Conservation (phyloP, 1,140 invertebrate genomes). For the Bombus balteatus region DNA sequence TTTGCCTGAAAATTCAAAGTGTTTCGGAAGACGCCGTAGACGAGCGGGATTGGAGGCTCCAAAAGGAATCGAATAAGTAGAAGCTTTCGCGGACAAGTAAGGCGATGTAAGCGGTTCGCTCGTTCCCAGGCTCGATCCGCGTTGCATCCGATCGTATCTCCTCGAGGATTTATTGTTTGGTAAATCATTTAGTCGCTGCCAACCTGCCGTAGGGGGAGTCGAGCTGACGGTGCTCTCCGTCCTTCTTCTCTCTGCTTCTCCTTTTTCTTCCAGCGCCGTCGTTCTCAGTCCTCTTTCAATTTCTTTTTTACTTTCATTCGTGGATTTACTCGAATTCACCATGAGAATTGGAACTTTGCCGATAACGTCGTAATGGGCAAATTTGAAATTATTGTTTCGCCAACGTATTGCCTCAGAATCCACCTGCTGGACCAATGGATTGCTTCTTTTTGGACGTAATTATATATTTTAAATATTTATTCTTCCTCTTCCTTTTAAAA, state of each 20-base stretch:
- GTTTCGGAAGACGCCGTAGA: conserved; percentile 21
- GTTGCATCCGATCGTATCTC: conserved; percentile 81
- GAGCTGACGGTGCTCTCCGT: conserved; percentile 64
- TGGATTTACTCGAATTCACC: conserved; percentile 35
- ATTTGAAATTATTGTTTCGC: conserved; percentile 21
- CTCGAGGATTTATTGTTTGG: conserved; percentile 82
- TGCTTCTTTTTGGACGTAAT: background rate
- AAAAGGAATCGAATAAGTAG: conserved; percentile 54
- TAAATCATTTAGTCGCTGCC: conserved; percentile 83
- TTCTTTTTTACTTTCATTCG: conserved; percentile 41
- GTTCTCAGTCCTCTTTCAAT: conserved; percentile 20
- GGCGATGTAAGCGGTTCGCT: conserved; percentile 66
- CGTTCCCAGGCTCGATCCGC: conserved; percentile 71
- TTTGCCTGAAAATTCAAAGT: conserved; percentile 1
- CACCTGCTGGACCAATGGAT: too few relatives aligned
- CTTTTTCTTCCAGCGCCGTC: conserved; percentile 36
- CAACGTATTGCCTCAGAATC: background rate
- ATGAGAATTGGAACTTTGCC: background rate
- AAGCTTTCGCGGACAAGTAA: conserved; percentile 54
- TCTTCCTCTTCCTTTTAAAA: background rate
- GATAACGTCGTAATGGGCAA: conserved; percentile 27
- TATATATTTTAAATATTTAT: background rate
- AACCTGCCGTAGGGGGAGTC: conserved; percentile 78
- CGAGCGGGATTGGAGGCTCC: conserved; percentile 22
- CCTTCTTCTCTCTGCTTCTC: conserved; percentile 43